A percentile compares a stretch with the other conserved stretches of the same genome.
Evolutionary conservation across 2,797 vertebrate genomes (phyloP).

Genomic region (Tinamus major): DNA sequence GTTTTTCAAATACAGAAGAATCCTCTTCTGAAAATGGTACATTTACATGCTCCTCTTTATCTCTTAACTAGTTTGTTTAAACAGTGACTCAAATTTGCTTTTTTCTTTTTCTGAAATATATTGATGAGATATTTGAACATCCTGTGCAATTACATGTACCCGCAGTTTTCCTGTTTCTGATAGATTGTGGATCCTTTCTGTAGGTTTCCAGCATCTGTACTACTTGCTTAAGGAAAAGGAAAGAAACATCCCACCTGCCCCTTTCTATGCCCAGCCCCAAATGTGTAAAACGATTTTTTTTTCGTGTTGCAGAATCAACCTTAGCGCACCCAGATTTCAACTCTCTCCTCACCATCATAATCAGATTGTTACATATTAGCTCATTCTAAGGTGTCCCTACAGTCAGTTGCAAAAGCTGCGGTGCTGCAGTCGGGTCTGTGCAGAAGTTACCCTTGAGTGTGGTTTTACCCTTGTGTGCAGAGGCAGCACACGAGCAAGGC

Average conservation of each 20-base stretch:
- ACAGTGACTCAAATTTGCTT: background rate
- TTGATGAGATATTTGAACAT: background rate
- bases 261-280: background rate
- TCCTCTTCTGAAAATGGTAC: conserved; percentile 67
- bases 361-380: background rate
- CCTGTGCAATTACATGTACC: background rate
- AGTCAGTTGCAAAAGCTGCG: background rate
- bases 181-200: background rate
- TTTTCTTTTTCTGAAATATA: background rate
- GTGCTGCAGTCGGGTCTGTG: accelerated
- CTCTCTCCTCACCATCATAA: background rate
- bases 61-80: background rate
- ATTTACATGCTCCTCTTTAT: background rate
- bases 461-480: accelerated
- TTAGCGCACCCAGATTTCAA: background rate
- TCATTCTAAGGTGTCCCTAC: background rate
- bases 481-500: background rate
- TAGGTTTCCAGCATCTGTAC: background rate
- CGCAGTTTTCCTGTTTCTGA: background rate
- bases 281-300: background rate
- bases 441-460: background rate
- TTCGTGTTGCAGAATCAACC: background rate
- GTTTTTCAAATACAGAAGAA: background rate
- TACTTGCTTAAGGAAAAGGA: background rate
- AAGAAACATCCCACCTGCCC: background rate